Percentiles rank a stretch among this genome's conserved stretches.
Conservation (phyloP, 53 echinoderm and acorn worm species). For the Astropecten irregularis region DNA sequence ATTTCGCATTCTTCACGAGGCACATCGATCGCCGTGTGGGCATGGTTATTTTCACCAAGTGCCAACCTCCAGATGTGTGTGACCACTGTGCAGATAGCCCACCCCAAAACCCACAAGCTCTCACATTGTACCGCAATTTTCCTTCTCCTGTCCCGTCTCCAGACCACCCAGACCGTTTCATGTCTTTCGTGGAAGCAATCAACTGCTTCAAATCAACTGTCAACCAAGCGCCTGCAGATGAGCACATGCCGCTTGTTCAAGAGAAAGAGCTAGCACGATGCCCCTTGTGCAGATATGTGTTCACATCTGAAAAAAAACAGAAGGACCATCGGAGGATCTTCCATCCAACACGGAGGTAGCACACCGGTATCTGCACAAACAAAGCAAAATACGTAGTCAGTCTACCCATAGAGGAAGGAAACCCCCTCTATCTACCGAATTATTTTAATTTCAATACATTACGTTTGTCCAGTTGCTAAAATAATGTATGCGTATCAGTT, state of each 20-base stretch:
- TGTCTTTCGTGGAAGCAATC: neutral
- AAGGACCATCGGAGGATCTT: slow-evolving; percentile 6
- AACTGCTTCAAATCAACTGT: too few species aligned
- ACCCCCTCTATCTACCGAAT: too few species aligned
- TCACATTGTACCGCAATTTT: neutral
- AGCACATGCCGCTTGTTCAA: neutral
- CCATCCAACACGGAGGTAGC: too few species aligned
- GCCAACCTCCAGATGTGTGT: neutral
- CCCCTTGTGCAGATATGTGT: neutral
- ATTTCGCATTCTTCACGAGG: neutral
- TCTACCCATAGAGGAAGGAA: too few species aligned
- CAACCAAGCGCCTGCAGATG: neutral
- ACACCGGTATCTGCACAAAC: too few species aligned
- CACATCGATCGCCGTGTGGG: neutral
- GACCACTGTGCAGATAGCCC: neutral
- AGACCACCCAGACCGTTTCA: neutral
- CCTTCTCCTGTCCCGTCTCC: neutral
- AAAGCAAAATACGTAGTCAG: too few species aligned
- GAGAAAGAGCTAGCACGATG: neutral
- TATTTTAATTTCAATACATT: too few species aligned
- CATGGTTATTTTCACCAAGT: neutral
- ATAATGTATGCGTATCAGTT: too few species aligned
- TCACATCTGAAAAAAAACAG: neutral
- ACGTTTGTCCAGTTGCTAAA: too few species aligned
- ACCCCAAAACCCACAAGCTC: neutral